Percentiles rank a stretch among this genome's conserved stretches.
Evolutionary conservation across 2,113 vertebrate species (phyloP).

Genomic region (Aleadryas rufinucha): DNA sequence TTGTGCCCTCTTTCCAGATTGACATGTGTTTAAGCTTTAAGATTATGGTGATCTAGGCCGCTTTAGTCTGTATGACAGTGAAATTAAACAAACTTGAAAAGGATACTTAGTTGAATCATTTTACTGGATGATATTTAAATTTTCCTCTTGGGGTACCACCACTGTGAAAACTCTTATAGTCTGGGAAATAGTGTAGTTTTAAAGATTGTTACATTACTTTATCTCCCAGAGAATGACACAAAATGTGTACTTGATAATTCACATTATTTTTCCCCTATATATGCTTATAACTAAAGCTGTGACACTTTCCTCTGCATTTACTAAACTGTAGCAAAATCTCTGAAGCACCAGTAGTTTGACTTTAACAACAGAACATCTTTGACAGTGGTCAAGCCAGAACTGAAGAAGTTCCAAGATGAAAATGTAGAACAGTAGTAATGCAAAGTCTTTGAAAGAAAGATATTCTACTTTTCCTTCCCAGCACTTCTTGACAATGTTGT

Average conservation of each 20-base stretch:
- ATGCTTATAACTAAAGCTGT: background rate
- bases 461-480: background rate
- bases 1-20: background rate
- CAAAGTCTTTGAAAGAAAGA: background rate
- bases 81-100: background rate
- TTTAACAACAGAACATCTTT: background rate
- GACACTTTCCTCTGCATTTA: background rate
- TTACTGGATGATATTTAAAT: background rate
- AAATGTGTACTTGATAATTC: background rate
- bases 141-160: background rate
- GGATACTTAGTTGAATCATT: background rate
- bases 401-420: background rate
- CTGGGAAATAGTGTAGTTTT: background rate
- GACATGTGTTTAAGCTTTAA: background rate
- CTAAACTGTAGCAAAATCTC: background rate
- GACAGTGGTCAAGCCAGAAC: background rate
- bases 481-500: background rate
- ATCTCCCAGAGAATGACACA: background rate
- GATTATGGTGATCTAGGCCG: background rate
- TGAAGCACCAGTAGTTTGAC: background rate
- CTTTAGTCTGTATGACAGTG: background rate
- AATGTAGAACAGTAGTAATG: background rate
- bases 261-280: background rate
- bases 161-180: background rate
- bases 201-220: background rate